Percentiles rank a stretch among this genome's conserved stretches.
phyloP scores from a whole-genome alignment of 2,888 invertebrate genomes.

The Orthosia incerta region DNA sequence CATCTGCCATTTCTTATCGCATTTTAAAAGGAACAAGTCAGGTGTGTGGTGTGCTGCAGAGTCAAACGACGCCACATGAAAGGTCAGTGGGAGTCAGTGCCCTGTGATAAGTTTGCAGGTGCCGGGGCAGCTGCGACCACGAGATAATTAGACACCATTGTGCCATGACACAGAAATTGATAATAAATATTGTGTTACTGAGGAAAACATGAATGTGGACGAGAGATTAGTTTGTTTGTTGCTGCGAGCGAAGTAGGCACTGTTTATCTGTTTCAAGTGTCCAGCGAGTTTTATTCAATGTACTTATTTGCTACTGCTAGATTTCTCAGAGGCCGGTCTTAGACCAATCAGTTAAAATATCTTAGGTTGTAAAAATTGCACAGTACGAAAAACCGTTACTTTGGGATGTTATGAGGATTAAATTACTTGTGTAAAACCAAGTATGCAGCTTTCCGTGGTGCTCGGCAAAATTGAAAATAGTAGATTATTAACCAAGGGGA shows the following conservation, averaged over 20 bases:
- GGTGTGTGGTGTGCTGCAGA: conserved; percentile 60
- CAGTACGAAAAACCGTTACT: too few relatives aligned
- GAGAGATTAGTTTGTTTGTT: conserved; percentile 49
- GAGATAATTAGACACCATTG: conserved; percentile 64
- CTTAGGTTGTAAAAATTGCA: too few relatives aligned
- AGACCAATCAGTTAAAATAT: too few relatives aligned
- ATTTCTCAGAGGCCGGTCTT: too few relatives aligned
- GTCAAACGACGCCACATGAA: conserved; percentile 51
- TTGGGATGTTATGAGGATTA: too few relatives aligned
- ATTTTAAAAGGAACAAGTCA: conserved; percentile 59
- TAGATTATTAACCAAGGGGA: too few relatives aligned
- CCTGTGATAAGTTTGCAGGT: conserved; percentile 76
- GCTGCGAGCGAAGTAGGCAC: background rate
- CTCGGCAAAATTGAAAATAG: too few relatives aligned
- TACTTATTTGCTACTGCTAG: too few relatives aligned
- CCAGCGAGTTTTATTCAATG: background rate
- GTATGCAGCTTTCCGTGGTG: too few relatives aligned
- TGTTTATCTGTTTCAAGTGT: background rate
- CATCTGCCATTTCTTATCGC: conserved; percentile 61
- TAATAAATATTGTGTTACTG: conserved; percentile 53
- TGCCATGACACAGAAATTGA: conserved; percentile 56
- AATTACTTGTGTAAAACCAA: too few relatives aligned
- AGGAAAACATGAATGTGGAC: conserved; percentile 38
- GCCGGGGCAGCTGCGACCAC: conserved; percentile 71
- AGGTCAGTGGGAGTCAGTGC: conserved; percentile 75